Percentiles rank a stretch among this genome's conserved stretches.
Conservation (phyloP, 2,797 vertebrate genomes). For the Mus caroli region DNA sequence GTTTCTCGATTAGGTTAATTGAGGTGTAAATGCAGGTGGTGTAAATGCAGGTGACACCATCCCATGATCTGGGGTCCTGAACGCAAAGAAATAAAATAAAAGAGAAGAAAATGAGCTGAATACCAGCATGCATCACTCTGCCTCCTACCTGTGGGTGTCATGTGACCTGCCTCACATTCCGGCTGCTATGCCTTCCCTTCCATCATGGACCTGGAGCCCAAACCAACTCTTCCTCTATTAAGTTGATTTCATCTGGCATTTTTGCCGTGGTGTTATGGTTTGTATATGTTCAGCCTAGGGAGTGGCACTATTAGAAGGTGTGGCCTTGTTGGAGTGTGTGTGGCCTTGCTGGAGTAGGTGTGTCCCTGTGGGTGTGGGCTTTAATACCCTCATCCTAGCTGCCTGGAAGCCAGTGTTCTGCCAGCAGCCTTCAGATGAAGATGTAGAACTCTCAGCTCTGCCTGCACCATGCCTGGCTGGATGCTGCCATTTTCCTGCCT, state of each 20-base stretch:
- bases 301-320: neutral
- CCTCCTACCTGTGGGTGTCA: no score
- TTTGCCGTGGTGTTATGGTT: neutral
- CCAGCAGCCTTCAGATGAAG: neutral
- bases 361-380: neutral
- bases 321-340: neutral
- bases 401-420: neutral
- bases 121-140: neutral
- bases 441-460: neutral
- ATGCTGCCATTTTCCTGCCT: neutral
- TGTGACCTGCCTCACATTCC: neutral
- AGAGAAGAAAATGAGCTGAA: neutral
- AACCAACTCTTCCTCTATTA: neutral
- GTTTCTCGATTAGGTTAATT: neutral
- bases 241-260: neutral
- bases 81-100: neutral
- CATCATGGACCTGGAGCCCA: no score
- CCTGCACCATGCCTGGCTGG: neutral
- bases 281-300: neutral
- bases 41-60: neutral
- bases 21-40: no score
- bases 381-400: neutral
- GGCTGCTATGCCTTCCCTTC: neutral
- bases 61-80: neutral
- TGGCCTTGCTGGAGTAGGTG: neutral